phyloP scores from a whole-genome alignment of 2,113 vertebrate species.

The Dromiciops gliroides region DNA sequence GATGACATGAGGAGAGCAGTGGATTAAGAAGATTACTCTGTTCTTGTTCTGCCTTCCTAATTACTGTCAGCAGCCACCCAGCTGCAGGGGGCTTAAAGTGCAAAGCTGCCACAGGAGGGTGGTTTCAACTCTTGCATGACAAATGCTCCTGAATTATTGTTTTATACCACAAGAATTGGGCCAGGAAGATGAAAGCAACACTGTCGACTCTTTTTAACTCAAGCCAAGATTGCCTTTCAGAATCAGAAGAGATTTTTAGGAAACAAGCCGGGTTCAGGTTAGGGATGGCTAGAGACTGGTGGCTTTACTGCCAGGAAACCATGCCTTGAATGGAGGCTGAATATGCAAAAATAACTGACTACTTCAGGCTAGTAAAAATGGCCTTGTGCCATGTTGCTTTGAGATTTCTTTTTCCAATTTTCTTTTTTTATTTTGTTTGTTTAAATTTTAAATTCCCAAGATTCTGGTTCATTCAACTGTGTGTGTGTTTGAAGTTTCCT shows the following conservation, averaged over 20 bases:
- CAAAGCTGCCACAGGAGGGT: neutral
- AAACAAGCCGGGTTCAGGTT: neutral
- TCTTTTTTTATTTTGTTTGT: neutral
- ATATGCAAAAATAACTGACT: neutral
- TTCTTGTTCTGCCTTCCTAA: neutral
- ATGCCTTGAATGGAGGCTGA: neutral
- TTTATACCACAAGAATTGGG: neutral
- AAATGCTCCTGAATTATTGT: neutral
- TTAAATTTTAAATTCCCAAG: neutral
- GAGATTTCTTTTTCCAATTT: neutral
- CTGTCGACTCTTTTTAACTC: conserved; percentile 49
- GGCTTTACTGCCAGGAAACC: neutral
- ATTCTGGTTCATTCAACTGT: neutral
- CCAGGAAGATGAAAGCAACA: conserved; percentile 58
- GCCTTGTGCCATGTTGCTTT: neutral
- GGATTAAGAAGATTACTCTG: neutral
- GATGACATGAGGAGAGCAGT: neutral
- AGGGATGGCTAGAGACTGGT: neutral
- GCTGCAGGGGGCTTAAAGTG: neutral
- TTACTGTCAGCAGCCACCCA: neutral
- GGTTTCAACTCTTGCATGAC: neutral
- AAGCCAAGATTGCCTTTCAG: conserved; percentile 58
- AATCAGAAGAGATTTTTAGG: conserved; percentile 63
- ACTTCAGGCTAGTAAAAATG: neutral
- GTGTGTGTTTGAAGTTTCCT: neutral